Conservation (phyloP, 1,140 invertebrate species). For the Palaemon carinicauda region DNA sequence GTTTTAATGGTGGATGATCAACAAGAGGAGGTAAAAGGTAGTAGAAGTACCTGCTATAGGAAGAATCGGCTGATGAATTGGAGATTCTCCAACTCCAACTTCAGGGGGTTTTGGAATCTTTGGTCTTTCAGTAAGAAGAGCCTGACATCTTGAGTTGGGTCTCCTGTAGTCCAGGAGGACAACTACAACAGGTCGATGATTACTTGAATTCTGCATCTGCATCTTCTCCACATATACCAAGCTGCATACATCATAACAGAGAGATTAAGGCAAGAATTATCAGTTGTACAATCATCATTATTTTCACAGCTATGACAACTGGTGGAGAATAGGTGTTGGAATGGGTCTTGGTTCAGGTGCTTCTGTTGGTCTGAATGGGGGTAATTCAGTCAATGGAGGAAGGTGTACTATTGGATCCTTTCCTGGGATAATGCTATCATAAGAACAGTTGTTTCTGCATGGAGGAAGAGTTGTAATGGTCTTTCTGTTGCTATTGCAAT, state of each 20-base stretch:
- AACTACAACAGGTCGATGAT: conserved; percentile 73
- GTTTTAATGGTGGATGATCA: neutral
- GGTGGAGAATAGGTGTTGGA: conserved; percentile 70
- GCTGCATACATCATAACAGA: conserved; percentile 39
- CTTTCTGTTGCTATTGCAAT: conserved; percentile 37
- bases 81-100: no score
- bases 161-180: conserved; percentile 52
- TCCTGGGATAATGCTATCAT: neutral
- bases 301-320: conserved; percentile 47
- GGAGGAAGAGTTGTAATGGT: neutral
- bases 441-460: neutral
- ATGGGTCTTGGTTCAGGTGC: conserved; percentile 69
- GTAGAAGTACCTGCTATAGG: no score
- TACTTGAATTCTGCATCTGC: conserved; percentile 6
- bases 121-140: conserved; percentile 26
- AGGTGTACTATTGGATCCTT: conserved; percentile 69
- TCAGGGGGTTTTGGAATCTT: conserved; percentile 59
- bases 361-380: no score
- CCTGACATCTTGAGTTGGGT: neutral
- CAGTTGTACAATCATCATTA: conserved; percentile 73
- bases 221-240: conserved; percentile 30
- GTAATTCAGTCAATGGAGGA: conserved; percentile 49
- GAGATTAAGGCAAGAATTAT: conserved; percentile 59
- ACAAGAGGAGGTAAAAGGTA: neutral
- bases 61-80: no score